Conservation (phyloP, 2,113 vertebrate genomes). For the Menura novaehollandiae region DNA sequence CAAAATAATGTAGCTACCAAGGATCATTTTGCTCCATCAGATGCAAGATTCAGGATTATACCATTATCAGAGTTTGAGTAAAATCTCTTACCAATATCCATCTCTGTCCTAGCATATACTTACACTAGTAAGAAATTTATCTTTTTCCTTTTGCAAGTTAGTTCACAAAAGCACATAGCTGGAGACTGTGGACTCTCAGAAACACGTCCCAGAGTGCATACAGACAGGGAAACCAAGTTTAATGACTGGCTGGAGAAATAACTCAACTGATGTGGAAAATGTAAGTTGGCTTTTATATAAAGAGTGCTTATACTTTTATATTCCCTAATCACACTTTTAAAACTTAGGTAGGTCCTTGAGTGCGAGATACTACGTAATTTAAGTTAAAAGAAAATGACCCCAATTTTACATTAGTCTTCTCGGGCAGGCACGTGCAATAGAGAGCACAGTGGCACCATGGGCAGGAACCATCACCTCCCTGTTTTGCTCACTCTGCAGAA, state of each 20-base stretch:
- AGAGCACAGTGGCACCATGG: background rate
- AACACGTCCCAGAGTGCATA: background rate
- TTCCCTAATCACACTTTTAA: slow-evolving; percentile 38
- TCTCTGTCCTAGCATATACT: background rate
- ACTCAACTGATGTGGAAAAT: slow-evolving; percentile 40
- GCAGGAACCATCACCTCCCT: background rate
- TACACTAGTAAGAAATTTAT: background rate
- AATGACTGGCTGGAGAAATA: background rate
- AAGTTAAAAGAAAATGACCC: background rate
- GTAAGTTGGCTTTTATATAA: slow-evolving; percentile 66
- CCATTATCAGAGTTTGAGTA: background rate
- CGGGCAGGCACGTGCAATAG: accelerated
- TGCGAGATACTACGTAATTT: background rate
- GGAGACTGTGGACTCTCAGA: background rate
- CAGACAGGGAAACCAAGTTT: background rate
- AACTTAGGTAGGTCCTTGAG: slow-evolving; percentile 53
- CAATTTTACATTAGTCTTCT: background rate
- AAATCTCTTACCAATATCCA: background rate
- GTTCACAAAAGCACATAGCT: background rate
- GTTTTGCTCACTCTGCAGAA: background rate
- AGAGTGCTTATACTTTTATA: slow-evolving; percentile 58
- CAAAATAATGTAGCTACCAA: background rate
- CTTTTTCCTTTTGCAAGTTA: slow-evolving; percentile 58
- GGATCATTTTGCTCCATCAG: background rate
- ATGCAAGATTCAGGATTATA: background rate